Conservation (phyloP, 2,797 vertebrate species). For the Periophthalmus magnuspinnatus region DNA sequence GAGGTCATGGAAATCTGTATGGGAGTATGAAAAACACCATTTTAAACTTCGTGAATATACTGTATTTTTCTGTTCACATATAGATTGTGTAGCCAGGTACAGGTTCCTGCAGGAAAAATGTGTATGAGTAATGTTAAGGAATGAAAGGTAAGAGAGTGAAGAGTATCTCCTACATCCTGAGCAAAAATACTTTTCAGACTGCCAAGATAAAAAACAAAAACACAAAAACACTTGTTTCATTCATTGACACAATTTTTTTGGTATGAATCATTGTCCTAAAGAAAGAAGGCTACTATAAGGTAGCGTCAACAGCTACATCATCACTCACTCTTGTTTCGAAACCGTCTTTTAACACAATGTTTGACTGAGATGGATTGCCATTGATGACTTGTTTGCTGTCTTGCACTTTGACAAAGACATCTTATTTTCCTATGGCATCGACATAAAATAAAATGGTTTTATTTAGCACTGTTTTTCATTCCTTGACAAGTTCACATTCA, state of each 20-base stretch:
- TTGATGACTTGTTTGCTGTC: not conserved
- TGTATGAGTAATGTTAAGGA: too few species aligned
- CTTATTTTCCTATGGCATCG: not conserved
- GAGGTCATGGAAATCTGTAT: not conserved
- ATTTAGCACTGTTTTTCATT: not conserved
- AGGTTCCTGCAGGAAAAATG: too few species aligned
- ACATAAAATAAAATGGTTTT: not conserved
- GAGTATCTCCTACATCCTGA: not conserved
- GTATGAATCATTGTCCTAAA: too few species aligned
- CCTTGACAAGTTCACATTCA: not conserved
- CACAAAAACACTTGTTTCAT: not conserved
- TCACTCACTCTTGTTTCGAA: not conserved
- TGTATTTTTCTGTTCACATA: not conserved
- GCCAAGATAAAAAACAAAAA: too few species aligned
- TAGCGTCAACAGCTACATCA: not conserved
- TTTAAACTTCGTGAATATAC: not conserved
- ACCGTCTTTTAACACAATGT: not conserved
- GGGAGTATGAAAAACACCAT: not conserved
- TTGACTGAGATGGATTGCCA: not conserved
- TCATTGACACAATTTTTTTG: not conserved
- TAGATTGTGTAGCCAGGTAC: too few species aligned
- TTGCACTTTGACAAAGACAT: not conserved
- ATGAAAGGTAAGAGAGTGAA: too few species aligned
- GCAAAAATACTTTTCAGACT: not conserved
- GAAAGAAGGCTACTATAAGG: too few species aligned